A percentile compares a stretch with the other conserved stretches of the same genome.
phyloP scores from a whole-genome alignment of 1,140 invertebrate species.

The Dreissena polymorpha region DNA sequence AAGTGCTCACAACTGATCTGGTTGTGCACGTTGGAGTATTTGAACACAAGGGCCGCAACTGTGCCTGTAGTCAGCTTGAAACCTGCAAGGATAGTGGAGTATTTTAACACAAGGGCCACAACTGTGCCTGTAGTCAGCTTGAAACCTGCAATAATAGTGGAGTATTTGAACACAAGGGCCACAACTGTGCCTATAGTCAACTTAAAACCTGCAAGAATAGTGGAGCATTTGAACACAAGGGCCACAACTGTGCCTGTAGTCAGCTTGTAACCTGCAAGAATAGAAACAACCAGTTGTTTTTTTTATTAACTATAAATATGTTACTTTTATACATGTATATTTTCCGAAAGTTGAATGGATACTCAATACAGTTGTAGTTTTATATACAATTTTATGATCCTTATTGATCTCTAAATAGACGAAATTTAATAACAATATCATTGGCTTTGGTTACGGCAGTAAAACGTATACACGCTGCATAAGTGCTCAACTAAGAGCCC shows the following conservation, averaged over 20 bases:
- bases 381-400: background rate
- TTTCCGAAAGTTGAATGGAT: no score
- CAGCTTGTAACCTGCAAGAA: constrained; percentile 85
- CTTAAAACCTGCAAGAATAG: background rate
- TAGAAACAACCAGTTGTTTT: background rate
- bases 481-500: background rate
- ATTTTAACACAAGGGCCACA: background rate
- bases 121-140: background rate
- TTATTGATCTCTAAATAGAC: background rate
- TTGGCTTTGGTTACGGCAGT: background rate
- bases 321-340: no score
- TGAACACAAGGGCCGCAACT: constrained; percentile 91
- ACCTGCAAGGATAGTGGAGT: constrained; percentile 75
- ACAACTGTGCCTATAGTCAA: background rate
- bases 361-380: background rate
- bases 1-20: no score
- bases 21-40: no score
- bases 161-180: background rate
- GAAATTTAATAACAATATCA: background rate
- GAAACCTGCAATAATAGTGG: background rate
- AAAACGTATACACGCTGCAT: no score
- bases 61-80: constrained; percentile 94
- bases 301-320: no score
- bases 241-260: constrained; percentile 93
- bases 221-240: constrained; percentile 89